phyloP scores from a whole-genome alignment of 2,888 invertebrate genomes.

The Coleophora flavipennella region DNA sequence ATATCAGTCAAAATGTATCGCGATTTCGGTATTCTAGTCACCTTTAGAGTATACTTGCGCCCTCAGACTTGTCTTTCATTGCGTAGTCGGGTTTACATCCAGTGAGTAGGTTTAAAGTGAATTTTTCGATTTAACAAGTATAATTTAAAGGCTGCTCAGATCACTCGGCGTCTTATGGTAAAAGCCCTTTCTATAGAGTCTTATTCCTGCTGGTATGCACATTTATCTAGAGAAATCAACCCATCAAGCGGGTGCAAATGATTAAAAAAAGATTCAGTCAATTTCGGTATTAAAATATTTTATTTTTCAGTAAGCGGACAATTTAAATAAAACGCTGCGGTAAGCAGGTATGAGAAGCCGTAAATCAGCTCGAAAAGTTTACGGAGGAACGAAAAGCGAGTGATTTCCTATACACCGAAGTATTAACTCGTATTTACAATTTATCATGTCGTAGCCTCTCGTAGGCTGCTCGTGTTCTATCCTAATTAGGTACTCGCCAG shows the following conservation, averaged over 20 bases:
- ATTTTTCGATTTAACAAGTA: too few relatives aligned
- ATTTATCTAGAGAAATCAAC: conserved; percentile 28
- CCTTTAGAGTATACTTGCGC: conserved; percentile 29
- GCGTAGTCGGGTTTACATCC: too few relatives aligned
- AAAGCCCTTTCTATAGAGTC: too few relatives aligned
- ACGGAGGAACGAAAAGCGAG: conserved; percentile 55
- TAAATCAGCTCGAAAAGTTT: conserved; percentile 34
- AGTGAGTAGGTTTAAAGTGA: too few relatives aligned
- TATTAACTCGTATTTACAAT: conserved; percentile 55
- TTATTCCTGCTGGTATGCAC: conserved; percentile 7
- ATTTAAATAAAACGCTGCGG: conserved; percentile 2
- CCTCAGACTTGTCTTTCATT: conserved; percentile 20
- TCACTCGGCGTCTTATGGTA: too few relatives aligned
- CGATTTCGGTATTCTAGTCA: conserved; percentile 23
- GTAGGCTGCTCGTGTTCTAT: conserved; percentile 60
- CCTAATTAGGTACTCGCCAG: conserved; percentile 73
- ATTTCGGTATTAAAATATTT: conserved; percentile 22
- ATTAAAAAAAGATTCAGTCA: conserved; percentile 34
- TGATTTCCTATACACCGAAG: conserved; percentile 46
- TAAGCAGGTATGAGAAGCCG: conserved; percentile 30
- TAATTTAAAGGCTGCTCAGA: too few relatives aligned
- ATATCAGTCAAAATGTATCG: conserved; percentile 70
- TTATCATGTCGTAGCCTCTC: conserved; percentile 57
- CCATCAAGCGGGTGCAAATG: conserved; percentile 42
- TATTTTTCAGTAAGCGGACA: not conserved